phyloP scores from a whole-genome alignment of 1,140 invertebrate species.

The Trichogramma pretiosum region DNA sequence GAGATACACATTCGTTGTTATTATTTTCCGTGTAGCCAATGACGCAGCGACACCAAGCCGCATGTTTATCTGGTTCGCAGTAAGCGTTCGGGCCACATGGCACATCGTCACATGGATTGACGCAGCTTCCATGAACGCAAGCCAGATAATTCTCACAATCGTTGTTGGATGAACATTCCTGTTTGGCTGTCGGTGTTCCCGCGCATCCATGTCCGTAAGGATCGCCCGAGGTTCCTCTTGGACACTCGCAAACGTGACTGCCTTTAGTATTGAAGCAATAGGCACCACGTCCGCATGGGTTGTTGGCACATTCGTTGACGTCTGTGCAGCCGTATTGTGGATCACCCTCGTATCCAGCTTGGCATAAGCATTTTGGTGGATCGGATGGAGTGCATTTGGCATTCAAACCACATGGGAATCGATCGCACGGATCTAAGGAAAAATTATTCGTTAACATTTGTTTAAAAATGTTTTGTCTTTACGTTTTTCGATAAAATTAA shows the following conservation, averaged over 20 bases:
- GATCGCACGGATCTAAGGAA: constrained; percentile 60
- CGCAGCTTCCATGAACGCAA: constrained; percentile 66
- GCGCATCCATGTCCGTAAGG: constrained; percentile 74
- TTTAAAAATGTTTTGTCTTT: background rate
- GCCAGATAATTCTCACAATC: constrained; percentile 73
- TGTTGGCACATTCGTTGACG: constrained; percentile 70
- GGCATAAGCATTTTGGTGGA: constrained; percentile 80
- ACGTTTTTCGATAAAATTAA: background rate
- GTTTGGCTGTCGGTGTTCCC: constrained; percentile 39
- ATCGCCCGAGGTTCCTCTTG: constrained; percentile 70
- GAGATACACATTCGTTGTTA: constrained; percentile 69
- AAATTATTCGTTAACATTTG: no score
- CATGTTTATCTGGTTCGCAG: constrained; percentile 81
- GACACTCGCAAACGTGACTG: constrained; percentile 75
- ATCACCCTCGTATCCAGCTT: constrained; percentile 74
- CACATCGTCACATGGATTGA: constrained; percentile 70
- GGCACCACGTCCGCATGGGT: constrained; percentile 75
- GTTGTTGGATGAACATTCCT: constrained; percentile 59
- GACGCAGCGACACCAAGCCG: constrained; percentile 77
- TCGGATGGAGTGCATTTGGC: constrained; percentile 83
- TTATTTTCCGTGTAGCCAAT: constrained; percentile 69
- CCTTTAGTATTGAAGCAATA: constrained; percentile 81
- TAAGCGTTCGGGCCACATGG: constrained; percentile 76
- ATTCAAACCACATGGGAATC: constrained; percentile 85
- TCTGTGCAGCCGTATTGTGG: constrained; percentile 74